Base-by-base conservation (phyloP, 2,888 invertebrate species). In the Archips xylosteana region DNA sequence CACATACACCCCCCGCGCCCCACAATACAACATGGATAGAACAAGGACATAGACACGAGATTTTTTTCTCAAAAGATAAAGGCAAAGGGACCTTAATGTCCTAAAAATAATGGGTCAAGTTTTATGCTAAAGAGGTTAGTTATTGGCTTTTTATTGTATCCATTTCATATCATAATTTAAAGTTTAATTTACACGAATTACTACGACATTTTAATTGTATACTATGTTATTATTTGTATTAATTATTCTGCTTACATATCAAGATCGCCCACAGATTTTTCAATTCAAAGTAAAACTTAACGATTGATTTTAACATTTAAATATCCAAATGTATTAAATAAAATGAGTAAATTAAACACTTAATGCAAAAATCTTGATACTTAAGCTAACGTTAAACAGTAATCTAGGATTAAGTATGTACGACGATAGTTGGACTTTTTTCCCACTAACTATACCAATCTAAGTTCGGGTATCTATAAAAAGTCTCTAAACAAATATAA, bases 1-100 rank as follows among this genome's bases (percentile, higher is more conserved):
- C 90, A 90, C 88, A 87, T 87, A 87, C 87, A 84, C 84, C 89
- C 89, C 89, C 83, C 82, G 78, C 77, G 77, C 76, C 79, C 81
- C 83, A 75, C 70, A 67, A 75, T 66, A 75, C 70, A 65, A 75
- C 59, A 72, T 72, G 72, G 72, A 72, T 72, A 72, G 61, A 47
- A 57, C 42, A 45, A 63, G 63, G 60, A 60, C 60, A 60, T 36
- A n/a, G 10, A 60, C 36, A 12, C 49, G 0, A 23, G 23, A 3
- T 13, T 57, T 32, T 57, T 60, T 60, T 36, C n/a, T 13, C 10
- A 34, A 32, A 34, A n/a, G 36, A 60, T 2, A 36, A 34, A 32
- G 8, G n/a, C 1, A 2, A 6, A 32, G 57, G 57, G 57, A 57
- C 57, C 57, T 32, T 32, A 12, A 57, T 12, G 57, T 12, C 57